Conservation (phyloP, 2,888 invertebrate species). For the Strigamia crassipes region DNA sequence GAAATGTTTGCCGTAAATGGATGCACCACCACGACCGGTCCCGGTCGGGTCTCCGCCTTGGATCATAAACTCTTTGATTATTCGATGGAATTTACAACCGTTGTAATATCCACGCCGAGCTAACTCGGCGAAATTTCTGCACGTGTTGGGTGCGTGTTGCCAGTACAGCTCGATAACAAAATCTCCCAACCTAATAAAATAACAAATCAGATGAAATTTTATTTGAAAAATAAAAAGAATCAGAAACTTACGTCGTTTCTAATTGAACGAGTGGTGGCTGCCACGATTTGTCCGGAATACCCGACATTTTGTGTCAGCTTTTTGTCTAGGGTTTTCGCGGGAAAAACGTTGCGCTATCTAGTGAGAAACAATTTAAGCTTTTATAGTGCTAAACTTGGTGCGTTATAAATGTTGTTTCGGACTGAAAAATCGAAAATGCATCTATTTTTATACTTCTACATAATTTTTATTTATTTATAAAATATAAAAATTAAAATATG, state of each 20-base stretch:
- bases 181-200: slow-evolving; percentile 81
- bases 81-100: slow-evolving; percentile 92
- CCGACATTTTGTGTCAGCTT: slow-evolving; percentile 58
- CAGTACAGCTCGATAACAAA: slow-evolving; percentile 93
- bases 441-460: too few relatives aligned
- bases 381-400: too few relatives aligned
- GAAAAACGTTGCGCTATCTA: background rate
- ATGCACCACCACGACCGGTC: slow-evolving; percentile 90
- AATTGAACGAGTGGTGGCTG: slow-evolving; percentile 80
- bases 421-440: too few relatives aligned
- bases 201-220: too few relatives aligned
- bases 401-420: too few relatives aligned
- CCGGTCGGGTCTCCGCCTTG: slow-evolving; percentile 92
- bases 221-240: slow-evolving; percentile 8
- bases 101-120: slow-evolving; percentile 93
- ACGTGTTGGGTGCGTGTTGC: slow-evolving; percentile 97
- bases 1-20: slow-evolving; percentile 94
- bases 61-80: slow-evolving; percentile 74
- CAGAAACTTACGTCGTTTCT: slow-evolving; percentile 76
- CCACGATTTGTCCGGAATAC: slow-evolving; percentile 87
- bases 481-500: background rate
- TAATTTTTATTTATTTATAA: too few relatives aligned
- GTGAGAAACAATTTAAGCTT: background rate
- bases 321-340: background rate
- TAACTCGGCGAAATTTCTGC: slow-evolving; percentile 95